Conservation (phyloP, 2,113 vertebrate species). For the Chlorodrepanis virens region DNA sequence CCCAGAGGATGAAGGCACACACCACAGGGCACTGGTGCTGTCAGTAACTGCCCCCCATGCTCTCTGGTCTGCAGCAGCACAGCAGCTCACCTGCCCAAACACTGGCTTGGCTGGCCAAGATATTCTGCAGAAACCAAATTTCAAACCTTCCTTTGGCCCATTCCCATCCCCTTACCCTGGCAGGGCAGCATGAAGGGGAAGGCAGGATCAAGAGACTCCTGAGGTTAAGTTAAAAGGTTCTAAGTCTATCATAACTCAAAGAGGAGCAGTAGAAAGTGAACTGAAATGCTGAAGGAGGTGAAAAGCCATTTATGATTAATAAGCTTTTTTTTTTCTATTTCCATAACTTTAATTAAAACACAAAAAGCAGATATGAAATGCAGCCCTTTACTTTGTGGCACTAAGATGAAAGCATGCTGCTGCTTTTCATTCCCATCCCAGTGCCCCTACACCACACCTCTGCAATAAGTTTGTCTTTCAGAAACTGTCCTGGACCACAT, state of each 20-base stretch:
- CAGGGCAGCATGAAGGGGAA: not conserved
- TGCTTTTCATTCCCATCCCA: not conserved
- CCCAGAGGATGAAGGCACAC: not conserved
- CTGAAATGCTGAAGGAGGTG: not conserved
- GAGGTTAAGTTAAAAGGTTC: not conserved
- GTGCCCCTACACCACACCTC: not conserved
- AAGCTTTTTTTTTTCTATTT: not conserved
- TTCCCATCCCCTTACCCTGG: not conserved
- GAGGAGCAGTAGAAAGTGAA: not conserved
- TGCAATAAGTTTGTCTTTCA: not conserved
- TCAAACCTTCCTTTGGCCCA: not conserved
- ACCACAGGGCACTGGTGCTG: too few relatives aligned
- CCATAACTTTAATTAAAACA: not conserved
- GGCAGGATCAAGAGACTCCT: not conserved
- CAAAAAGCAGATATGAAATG: not conserved
- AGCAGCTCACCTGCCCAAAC: not conserved
- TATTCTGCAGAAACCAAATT: rapidly evolving
- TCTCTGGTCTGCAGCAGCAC: not conserved
- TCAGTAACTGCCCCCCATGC: rapidly evolving
- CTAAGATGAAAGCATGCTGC: not conserved
- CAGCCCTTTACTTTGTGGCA: not conserved
- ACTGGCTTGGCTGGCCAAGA: not conserved
- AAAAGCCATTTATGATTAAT: conserved; percentile 12
- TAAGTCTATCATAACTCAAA: not conserved
- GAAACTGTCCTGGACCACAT: not conserved